phyloP scores from a whole-genome alignment of 2,113 vertebrate species.

The Corvus hawaiiensis region DNA sequence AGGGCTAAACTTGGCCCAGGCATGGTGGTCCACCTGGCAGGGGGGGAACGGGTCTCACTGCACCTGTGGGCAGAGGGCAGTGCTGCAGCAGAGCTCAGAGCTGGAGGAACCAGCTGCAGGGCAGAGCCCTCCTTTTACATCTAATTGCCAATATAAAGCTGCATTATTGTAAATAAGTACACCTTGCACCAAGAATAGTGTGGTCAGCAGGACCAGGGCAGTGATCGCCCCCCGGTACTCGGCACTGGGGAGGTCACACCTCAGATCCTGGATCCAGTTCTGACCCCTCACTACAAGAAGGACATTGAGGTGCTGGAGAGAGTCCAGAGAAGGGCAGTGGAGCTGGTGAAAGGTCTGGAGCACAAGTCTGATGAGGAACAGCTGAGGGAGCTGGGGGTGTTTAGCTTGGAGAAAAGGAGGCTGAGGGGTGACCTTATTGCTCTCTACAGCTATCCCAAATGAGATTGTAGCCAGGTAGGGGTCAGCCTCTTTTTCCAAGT shows the following conservation, averaged over 20 bases:
- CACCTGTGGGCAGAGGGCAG: background rate
- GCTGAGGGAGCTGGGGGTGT: background rate
- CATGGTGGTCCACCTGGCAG: rapidly evolving
- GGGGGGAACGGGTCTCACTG: background rate
- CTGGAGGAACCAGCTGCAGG: background rate
- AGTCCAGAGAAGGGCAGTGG: background rate
- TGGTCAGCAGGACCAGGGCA: background rate
- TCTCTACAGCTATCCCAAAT: background rate
- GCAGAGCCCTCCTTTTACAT: background rate
- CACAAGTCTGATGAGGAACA: background rate
- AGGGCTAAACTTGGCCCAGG: background rate
- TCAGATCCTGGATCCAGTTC: background rate
- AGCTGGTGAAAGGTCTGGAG: background rate
- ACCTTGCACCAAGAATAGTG: background rate
- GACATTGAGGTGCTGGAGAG: too few relatives aligned
- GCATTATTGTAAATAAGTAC: background rate
- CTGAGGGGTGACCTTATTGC: rapidly evolving
- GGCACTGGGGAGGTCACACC: background rate
- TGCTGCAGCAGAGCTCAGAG: background rate
- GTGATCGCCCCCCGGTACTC: rapidly evolving
- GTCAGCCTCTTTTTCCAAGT: background rate
- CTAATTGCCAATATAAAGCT: background rate
- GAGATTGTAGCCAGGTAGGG: background rate
- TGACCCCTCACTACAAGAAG: rapidly evolving
- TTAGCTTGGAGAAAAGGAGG: background rate